Base-by-base conservation (phyloP, 2,797 vertebrate genomes). In the Triplophysa bombifrons region DNA sequence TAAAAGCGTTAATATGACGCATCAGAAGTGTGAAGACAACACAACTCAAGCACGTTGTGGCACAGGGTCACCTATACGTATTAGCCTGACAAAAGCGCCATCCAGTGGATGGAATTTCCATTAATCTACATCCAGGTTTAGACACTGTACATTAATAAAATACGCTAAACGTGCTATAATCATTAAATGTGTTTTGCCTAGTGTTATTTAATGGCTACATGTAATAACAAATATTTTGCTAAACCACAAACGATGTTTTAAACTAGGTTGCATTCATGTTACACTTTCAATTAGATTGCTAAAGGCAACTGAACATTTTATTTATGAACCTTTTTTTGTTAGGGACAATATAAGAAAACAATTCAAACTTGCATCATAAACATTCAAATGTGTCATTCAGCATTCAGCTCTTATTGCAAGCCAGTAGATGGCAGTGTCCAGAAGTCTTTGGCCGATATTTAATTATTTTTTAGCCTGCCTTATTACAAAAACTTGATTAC, bases 341-440 rank as follows among this genome's bases (percentile, higher is more conserved):
- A 1, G 2, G 30, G 20, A 19, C 1, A 6, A 3, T 6, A 27
- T 14, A 27, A 19, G 22, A 65, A 27, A 4, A 17, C 2, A 58
- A 2, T 34, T 10, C 68, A 30, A 76, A 30, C 13, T n/a, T 65
- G 20, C 3, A 44, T 20, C 1, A 46, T 56, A 14, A 46, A 3
- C 2, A 27, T n/a, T 41, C 12, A 13, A 76, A 56, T 58, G 3
- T 10, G 11, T 1, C 22, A 74, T 22, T 46, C 9, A 41, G 9
- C 8, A 41, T 10, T 30, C 19, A 13, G 22, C 3, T 58, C 56
- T 58, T 3, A 22, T 16, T 41, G 2, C 61, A 20, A 10, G 22
- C 78, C 78, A 79, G 76, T 63, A 83, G 84, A 80, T 83, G 82
- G 82, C 84, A 83, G 72, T 73, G 76, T 83, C 41, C 38, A 71